Evolutionary conservation across 92 coral and sea anemone genomes (phyloP), one percentile per base, ranked within the genome.

Genomic region (Umimayanthus kanabou): DNA sequence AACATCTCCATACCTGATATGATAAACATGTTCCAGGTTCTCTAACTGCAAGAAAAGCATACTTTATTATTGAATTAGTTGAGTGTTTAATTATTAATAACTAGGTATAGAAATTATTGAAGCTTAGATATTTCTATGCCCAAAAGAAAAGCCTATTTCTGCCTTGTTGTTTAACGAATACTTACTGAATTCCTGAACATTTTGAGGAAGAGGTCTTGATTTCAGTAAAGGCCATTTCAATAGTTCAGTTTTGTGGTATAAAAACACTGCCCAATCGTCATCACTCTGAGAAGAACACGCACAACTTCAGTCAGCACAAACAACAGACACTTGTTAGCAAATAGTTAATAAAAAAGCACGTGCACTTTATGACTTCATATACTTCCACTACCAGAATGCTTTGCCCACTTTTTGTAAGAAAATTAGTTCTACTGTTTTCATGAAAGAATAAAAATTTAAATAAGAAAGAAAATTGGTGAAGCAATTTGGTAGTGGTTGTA

Each of bases 21-120:
- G 82, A 26, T 53, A 79, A 79, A 79, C 69, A 79, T 26, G 69
- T 79, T 50, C 66, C 82, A 11, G 82, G 82, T 4, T 79, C 82
- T 28, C 30, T 79, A 53, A 79, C 82, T 79, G 22, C 49, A 53
- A 79, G 43, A 79, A 79, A 79, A 22, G 50, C 50, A 42, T 42
- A 14, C 10, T 11, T n/a, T 29, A 53, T 25, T 8, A 9, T 13
- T 47, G 3, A 23, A 26, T 79, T 79, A 79, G 66, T 53, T 13
- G 20, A 53, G 14, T 53, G 14, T 13, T 53, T 53, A 13, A 13
- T 53, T 11, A 15, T 9, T 53, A 53, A 53, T 7, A 53, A 11
- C 58, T 53, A 0, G 1, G 58, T 53, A 53, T 9, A 47, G 13
- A 15, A 53, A 53, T 53, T 53, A 53, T 53, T 53, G 58, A 15